phyloP scores from a whole-genome alignment of 2,113 vertebrate genomes.

The Microtus pennsylvanicus region DNA sequence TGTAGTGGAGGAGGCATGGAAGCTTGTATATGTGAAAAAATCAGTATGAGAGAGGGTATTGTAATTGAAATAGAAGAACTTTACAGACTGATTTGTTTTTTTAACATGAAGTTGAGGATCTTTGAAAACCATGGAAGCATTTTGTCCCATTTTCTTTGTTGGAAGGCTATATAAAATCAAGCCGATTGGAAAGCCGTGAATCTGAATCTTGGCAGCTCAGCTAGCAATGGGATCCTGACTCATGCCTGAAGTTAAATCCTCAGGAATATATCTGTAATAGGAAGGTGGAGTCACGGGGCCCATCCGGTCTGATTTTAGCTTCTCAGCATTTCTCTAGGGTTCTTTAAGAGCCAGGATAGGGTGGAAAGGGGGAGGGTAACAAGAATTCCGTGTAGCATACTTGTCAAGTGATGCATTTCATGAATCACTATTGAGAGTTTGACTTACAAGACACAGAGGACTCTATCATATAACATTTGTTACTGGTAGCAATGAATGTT shows the following conservation, averaged over 20 bases:
- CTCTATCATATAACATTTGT: background rate
- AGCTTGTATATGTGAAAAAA: background rate
- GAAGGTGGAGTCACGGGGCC: background rate
- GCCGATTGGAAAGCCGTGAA: background rate
- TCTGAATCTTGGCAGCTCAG: background rate
- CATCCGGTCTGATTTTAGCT: conserved; percentile 44
- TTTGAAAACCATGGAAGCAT: background rate
- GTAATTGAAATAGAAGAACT: background rate
- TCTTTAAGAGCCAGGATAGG: background rate
- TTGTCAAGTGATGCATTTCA: conserved; percentile 53
- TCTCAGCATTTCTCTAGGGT: background rate
- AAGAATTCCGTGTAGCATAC: background rate
- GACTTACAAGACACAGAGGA: background rate
- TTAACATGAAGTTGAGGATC: background rate
- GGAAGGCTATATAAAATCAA: background rate
- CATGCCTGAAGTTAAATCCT: background rate
- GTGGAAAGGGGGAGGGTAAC: background rate
- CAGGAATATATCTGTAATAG: background rate
- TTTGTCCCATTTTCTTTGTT: conserved; percentile 22
- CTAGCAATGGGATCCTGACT: background rate
- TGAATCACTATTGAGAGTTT: conserved; percentile 22
- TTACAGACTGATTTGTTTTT: background rate
- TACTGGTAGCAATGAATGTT: conserved; percentile 12
- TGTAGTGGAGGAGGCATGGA: background rate
- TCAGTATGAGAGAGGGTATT: background rate